A percentile compares a stretch with the other conserved stretches of the same genome.
Evolutionary conservation across 2,113 vertebrate genomes (phyloP).

Genomic region (Corythoichthys haematopterus): DNA sequence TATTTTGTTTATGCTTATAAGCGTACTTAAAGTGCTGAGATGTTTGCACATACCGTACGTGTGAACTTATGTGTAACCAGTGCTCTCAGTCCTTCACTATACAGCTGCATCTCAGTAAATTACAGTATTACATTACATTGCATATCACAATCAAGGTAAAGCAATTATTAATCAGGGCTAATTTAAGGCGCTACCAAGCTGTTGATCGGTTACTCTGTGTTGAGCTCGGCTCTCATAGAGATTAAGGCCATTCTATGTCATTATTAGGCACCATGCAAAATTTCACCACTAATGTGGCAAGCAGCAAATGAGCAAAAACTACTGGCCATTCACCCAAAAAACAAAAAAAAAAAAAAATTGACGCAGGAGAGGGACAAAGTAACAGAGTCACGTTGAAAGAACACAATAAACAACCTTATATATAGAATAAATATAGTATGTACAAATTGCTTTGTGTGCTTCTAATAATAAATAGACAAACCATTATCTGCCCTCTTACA

Average conservation of each 20-base stretch:
- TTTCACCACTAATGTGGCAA: slow-evolving; percentile 25
- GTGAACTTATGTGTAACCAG: not conserved
- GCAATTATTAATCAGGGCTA: slow-evolving; percentile 58
- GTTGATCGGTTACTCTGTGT: slow-evolving; percentile 63
- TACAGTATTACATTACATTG: slow-evolving; percentile 43
- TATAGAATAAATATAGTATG: slow-evolving; percentile 82
- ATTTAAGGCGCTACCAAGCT: slow-evolving; percentile 49
- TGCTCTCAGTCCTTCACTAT: slow-evolving; percentile 9
- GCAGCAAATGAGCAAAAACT: slow-evolving; percentile 57
- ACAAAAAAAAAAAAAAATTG: slow-evolving; percentile 20
- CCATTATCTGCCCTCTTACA: slow-evolving; percentile 64
- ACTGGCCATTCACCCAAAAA: slow-evolving; percentile 57
- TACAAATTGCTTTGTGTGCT: slow-evolving; percentile 76
- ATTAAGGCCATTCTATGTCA: slow-evolving; percentile 55
- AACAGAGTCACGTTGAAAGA: slow-evolving; percentile 61
- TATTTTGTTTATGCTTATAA: not conserved
- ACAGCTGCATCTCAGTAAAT: slow-evolving; percentile 27
- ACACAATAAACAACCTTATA: slow-evolving; percentile 75
- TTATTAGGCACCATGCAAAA: slow-evolving; percentile 67
- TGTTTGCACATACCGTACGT: not conserved
- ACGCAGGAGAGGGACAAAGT: slow-evolving; percentile 37
- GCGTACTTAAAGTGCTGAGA: not conserved
- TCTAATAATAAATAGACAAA: slow-evolving; percentile 80
- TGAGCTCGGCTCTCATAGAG: slow-evolving; percentile 52
- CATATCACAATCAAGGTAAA: slow-evolving; percentile 52